phyloP scores from a whole-genome alignment of 2,797 vertebrate species.

The Falco rusticolus region DNA sequence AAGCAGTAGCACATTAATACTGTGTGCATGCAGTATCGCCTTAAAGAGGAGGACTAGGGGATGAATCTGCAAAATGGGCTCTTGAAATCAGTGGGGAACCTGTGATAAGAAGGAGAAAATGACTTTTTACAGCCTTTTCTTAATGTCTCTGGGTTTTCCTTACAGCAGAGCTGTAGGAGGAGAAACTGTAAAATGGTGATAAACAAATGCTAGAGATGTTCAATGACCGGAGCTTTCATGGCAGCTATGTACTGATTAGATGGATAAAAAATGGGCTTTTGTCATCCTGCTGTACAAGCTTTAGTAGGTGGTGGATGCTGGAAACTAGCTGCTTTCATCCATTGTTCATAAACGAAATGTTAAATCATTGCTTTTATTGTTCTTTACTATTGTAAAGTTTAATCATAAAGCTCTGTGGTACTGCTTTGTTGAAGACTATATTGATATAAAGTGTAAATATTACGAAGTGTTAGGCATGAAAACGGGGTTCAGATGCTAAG shows the following conservation, averaged over 20 bases:
- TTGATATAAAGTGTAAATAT: neutral
- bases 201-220: neutral
- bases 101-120: neutral
- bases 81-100: neutral
- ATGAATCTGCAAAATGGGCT: neutral
- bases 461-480: accelerated
- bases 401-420: neutral
- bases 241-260: neutral
- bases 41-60: neutral
- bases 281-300: neutral
- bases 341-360: neutral
- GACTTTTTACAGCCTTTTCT: neutral
- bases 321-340: neutral
- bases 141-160: neutral
- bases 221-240: neutral
- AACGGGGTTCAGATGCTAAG: neutral
- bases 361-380: neutral
- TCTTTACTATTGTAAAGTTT: neutral
- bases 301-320: neutral
- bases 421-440: accelerated
- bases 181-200: neutral
- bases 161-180: neutral
- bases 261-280: neutral
- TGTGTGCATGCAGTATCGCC: accelerated
- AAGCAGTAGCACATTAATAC: neutral